A percentile compares a stretch with the other conserved stretches of the same genome.
These are phyloP conservation scores for Galaxias olidus DNA, from an alignment of 2,797 vertebrate genomes.

Conservation along the genomic window DNA sequence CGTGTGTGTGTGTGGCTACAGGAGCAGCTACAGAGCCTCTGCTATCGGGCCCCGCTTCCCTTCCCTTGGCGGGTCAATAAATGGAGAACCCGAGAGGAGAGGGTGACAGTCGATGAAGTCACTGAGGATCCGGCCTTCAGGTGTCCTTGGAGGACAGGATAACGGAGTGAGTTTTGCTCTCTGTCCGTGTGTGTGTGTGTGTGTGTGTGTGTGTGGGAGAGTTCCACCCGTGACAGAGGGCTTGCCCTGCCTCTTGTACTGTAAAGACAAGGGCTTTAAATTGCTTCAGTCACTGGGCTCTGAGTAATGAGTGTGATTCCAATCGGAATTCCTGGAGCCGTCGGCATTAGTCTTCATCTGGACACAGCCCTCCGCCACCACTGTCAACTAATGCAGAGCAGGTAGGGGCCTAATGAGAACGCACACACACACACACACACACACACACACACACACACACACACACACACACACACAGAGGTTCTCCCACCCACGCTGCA, in stretches of 20 bases:
- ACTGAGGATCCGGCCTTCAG: conserved; percentile 65
- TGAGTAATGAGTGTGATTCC: conserved; percentile 88
- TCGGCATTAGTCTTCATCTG: conserved; percentile 86
- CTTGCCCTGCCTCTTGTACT: conserved; percentile 83
- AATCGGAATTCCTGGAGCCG: conserved; percentile 84
- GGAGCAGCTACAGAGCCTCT: neutral
- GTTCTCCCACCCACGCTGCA: conserved; percentile 70
- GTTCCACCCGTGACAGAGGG: conserved; percentile 68
- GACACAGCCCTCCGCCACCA: conserved; percentile 71
- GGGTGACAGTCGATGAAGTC: conserved; percentile 62
- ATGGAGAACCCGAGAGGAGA: conserved; percentile 59
- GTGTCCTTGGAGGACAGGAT: conserved; percentile 71
- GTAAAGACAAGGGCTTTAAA: conserved; percentile 82
- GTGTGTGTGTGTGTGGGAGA: conserved; percentile 22
- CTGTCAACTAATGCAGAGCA: conserved; percentile 84
- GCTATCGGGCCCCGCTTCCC: conserved; percentile 8
- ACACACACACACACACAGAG: conserved; percentile 30
- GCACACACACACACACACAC: conserved; percentile 29
- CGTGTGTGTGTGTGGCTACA: neutral
- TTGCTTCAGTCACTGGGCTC: conserved; percentile 81
- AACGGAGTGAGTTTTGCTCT: conserved; percentile 35
- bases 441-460: conserved; percentile 15
- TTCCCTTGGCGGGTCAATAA: conserved; percentile 54
- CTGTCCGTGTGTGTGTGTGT: conserved; percentile 14
- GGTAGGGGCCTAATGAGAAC: conserved; percentile 78